phyloP scores from a whole-genome alignment of 2,797 vertebrate genomes.

The Brotula barbata region DNA sequence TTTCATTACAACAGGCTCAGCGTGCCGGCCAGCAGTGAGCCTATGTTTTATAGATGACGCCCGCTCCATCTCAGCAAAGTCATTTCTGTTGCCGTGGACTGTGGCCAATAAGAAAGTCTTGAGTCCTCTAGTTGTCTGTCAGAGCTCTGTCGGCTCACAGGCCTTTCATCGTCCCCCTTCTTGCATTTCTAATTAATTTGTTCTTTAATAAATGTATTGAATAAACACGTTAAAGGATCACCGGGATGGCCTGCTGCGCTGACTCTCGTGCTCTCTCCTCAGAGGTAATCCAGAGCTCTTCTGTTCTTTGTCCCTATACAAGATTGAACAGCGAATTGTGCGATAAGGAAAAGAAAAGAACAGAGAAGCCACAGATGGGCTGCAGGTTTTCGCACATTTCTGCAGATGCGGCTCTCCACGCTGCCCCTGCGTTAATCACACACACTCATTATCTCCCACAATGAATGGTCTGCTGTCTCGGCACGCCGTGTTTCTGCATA shows the following conservation, averaged over 20 bases:
- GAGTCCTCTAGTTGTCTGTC: slow-evolving; percentile 11
- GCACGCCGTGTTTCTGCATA: slow-evolving; percentile 11
- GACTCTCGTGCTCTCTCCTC: slow-evolving; percentile 44
- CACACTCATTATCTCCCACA: slow-evolving; percentile 8
- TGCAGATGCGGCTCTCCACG: slow-evolving; percentile 21
- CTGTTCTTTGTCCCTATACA: slow-evolving; percentile 20
- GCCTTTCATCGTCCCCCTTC: slow-evolving; percentile 25
- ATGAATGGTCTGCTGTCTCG: slow-evolving; percentile 7
- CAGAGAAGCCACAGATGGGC: slow-evolving; percentile 50
- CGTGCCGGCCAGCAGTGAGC: slow-evolving; percentile 2
- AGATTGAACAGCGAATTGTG: slow-evolving; percentile 21
- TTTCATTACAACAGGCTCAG: slow-evolving; percentile 23
- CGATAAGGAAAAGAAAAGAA: slow-evolving; percentile 52
- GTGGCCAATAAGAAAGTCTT: slow-evolving; percentile 29
- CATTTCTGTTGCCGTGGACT: slow-evolving; percentile 33
- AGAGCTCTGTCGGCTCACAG: slow-evolving; percentile 14
- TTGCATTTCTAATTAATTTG: slow-evolving; percentile 16
- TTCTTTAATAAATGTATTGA: neutral
- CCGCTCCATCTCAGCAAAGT: slow-evolving; percentile 18
- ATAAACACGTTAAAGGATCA: no score
- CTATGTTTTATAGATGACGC: slow-evolving; percentile 53
- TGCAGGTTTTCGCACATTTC: slow-evolving; percentile 48
- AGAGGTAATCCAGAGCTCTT: slow-evolving; percentile 1
- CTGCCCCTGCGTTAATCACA: slow-evolving; percentile 19
- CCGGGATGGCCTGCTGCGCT: slow-evolving; percentile 47